Evolutionary conservation across 2,797 vertebrate species (phyloP).

Genomic region (Mycteria americana): DNA sequence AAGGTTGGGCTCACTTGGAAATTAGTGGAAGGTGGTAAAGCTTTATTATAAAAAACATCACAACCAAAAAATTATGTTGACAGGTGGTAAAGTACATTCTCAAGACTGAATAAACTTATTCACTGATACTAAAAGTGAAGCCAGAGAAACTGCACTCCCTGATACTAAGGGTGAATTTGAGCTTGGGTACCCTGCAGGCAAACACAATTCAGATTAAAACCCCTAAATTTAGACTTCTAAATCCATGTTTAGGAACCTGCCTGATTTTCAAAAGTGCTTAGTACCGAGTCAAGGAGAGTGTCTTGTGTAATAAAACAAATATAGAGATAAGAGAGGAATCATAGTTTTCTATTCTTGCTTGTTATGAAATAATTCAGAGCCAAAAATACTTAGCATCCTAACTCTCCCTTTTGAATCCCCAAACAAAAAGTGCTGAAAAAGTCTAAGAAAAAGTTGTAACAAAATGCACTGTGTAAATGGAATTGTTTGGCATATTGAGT

Average conservation of each 20-base stretch:
- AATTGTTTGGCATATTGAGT: neutral
- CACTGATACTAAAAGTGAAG: neutral
- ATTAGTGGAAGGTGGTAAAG: slow-evolving; percentile 26
- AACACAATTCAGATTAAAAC: neutral
- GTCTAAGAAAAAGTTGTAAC: neutral
- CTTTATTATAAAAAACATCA: slow-evolving; percentile 3
- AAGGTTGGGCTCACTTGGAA: slow-evolving; percentile 18
- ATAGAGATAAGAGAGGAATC: neutral
- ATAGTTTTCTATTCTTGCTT: neutral
- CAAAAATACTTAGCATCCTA: neutral
- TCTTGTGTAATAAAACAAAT: neutral
- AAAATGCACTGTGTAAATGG: neutral
- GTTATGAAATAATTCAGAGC: neutral
- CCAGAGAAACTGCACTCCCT: neutral
- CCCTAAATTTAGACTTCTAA: slow-evolving; percentile 3
- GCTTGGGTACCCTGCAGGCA: neutral
- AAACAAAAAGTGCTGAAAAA: neutral
- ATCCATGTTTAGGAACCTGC: neutral
- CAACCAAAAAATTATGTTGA: slow-evolving; percentile 4
- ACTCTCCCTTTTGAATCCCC: neutral
- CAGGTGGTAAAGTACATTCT: slow-evolving; percentile 9
- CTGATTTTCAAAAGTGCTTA: neutral
- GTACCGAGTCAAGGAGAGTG: neutral
- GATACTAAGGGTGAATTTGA: neutral
- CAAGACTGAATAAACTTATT: neutral